Evolutionary conservation across 2,888 invertebrate species (phyloP), one percentile per base, ranked within the genome.

Genomic region (Drosophila neutralis): DNA sequence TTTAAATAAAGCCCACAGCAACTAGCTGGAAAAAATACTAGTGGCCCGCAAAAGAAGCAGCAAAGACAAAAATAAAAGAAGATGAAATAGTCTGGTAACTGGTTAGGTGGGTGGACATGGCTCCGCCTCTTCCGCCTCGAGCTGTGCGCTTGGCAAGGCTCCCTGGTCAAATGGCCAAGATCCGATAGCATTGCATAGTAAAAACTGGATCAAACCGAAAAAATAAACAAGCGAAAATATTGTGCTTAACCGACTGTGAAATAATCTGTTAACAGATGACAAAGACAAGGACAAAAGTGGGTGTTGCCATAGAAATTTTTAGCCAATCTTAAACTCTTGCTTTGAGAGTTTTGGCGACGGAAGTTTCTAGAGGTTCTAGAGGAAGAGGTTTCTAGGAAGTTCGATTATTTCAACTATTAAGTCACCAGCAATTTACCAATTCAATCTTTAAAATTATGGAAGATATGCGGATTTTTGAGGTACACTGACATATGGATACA

Each of bases 1-100:
- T 80, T 87, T 80, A 86, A 86, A 89, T 89, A 82, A 86, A 87
- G 85, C 48, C 49, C 57, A 68, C 33, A 56, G 56, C 68, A 73
- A 70, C 70, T 53, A 62, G 63, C 64, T 10, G 33, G 52, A 76
- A 69, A 69, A 70, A 83, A 63, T 67, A 82, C 72, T 54, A 57
- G 52, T 53, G 62, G 69, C 68, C 40, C 56, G 69, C 36, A 69
- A 68, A 62, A 42, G 53, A 56, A 71, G 66, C n/a, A 56, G 27
- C 21, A 45, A 15, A 35, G 54, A 35, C 21, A 40, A 36, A 33
- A 13, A 45, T 48, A 31, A 53, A 24, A 61, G n/a, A 33, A 6
- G 24, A 66, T 51, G 68, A 67, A 67, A 76, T 70, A 45, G 54
- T 63, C 49, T 65, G 42, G 58, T 76, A 72, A 78, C 81, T 78